Evolutionary conservation across 2,797 vertebrate genomes (phyloP), one percentile per base, ranked within the genome.

Genomic region (Limnodromus scolopaceus): DNA sequence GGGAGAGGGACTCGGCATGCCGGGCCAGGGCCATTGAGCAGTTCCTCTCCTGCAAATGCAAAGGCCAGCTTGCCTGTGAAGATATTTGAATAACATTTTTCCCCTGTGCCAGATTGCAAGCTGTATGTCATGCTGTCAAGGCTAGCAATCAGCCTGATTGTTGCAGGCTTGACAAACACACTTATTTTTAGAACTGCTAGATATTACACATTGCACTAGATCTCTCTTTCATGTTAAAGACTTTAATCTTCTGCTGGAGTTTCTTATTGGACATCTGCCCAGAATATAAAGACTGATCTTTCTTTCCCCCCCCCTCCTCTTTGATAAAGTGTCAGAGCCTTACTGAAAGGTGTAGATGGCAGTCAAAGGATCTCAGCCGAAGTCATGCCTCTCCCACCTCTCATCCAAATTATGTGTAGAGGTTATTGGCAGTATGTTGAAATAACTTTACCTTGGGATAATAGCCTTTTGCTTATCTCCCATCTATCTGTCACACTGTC

Each of bases 401-500:
- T 96, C 82, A 95, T 90, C 94, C 90, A 95, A 97, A 96, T 97
- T 97, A 96, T 96, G 96, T 84, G 95, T 94, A 92, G 96, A 92
- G 96, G 89, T 98, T 97, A 97, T 97, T 97, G 96, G 96, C 97
- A 97, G 95, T 92, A 93, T 98, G 98, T 97, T 98, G 98, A 98
- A 98, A 98, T 98, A 97, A 96, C 97, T 98, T 98, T 97, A 98
- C 97, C 97, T 97, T 97, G 97, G 95, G 98, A 98, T 98, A 98
- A 98, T 96, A 98, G 92, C 94, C 91, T 97, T 97, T 97, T 97
- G 93, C 97, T 98, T 98, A 98, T 98, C 98, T 98, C 96, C 92
- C 95, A 94, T 97, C 98, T 96, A 97, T 98, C 97, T 98, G 95
- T 98, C 98, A 98, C 87, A 97, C 97, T 97, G 97, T 98, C 98